Conservation (phyloP, 1,140 invertebrate species). For the Drosophila nannoptera region DNA sequence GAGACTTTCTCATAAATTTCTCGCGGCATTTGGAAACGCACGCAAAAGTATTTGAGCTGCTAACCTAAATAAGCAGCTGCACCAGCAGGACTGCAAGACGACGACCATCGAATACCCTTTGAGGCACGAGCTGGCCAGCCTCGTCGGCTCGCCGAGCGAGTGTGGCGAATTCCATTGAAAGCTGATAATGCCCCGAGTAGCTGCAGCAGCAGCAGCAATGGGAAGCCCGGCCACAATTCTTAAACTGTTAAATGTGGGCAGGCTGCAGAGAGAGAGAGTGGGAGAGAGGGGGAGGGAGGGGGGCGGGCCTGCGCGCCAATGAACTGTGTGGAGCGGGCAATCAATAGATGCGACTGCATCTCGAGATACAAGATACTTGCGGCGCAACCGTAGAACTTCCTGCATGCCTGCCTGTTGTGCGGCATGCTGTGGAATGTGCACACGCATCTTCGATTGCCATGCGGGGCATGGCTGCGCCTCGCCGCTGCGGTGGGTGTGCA, state of each 20-base stretch:
- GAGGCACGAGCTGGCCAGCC: too few relatives aligned
- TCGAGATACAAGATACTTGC: slow-evolving; percentile 66
- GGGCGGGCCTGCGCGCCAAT: slow-evolving; percentile 38
- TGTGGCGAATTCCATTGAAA: background rate
- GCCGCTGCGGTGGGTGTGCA: slow-evolving; percentile 52
- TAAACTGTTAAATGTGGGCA: slow-evolving; percentile 24
- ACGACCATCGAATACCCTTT: background rate
- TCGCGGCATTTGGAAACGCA: slow-evolving; percentile 65
- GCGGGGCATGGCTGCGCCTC: slow-evolving; percentile 37
- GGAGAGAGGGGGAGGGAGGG: background rate
- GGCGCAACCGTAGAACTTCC: slow-evolving; percentile 64
- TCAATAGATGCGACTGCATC: slow-evolving; percentile 65
- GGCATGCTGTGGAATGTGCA: slow-evolving; percentile 70
- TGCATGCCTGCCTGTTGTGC: slow-evolving; percentile 54
- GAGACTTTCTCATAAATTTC: slow-evolving; percentile 59
- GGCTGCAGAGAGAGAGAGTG: background rate
- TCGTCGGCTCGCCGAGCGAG: too few relatives aligned
- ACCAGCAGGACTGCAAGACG: background rate
- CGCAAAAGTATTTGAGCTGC: slow-evolving; percentile 75
- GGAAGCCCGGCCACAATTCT: slow-evolving; percentile 33
- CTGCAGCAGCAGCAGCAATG: slow-evolving; percentile 36
- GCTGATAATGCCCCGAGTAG: slow-evolving; percentile 34
- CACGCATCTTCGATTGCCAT: slow-evolving; percentile 72
- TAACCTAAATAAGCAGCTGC: slow-evolving; percentile 72
- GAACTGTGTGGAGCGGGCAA: slow-evolving; percentile 62